Evolutionary conservation across 1,140 invertebrate genomes (phyloP).

Genomic region (Drosophila burlai): DNA sequence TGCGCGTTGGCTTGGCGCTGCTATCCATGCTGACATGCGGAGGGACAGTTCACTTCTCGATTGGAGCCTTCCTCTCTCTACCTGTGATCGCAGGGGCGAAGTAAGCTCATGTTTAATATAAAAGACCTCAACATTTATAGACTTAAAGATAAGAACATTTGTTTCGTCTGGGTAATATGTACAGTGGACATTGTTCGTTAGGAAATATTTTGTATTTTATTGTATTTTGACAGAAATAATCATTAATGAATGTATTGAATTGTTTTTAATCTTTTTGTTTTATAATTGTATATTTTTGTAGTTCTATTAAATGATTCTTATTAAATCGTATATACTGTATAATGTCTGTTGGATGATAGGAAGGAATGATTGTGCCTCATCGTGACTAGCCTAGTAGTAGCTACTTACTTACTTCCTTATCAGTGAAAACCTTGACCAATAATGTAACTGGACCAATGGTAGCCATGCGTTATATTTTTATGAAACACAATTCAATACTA

Average conservation of each 20-base stretch:
- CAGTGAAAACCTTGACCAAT: constrained; percentile 33
- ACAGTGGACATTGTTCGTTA: not conserved
- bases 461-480: not conserved
- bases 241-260: not conserved
- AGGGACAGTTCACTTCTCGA: not conserved
- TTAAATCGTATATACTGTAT: not conserved
- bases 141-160: constrained; percentile 19
- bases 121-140: not conserved
- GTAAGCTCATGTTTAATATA: constrained; percentile 24
- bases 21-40: constrained; percentile 76
- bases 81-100: constrained; percentile 19
- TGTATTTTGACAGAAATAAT: constrained; percentile 1
- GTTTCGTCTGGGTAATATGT: not conserved
- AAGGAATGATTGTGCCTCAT: not conserved
- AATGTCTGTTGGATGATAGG: not conserved
- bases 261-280: too few species aligned
- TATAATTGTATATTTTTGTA: not conserved
- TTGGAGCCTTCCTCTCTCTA: not conserved
- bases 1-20: constrained; percentile 72
- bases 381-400: constrained; percentile 8
- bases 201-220: not conserved
- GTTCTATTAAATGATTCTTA: not conserved
- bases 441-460: constrained; percentile 9
- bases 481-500: not conserved
- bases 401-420: constrained; percentile 20